phyloP scores from a whole-genome alignment of 1,140 invertebrate genomes.

The Diuraphis noxia region DNA sequence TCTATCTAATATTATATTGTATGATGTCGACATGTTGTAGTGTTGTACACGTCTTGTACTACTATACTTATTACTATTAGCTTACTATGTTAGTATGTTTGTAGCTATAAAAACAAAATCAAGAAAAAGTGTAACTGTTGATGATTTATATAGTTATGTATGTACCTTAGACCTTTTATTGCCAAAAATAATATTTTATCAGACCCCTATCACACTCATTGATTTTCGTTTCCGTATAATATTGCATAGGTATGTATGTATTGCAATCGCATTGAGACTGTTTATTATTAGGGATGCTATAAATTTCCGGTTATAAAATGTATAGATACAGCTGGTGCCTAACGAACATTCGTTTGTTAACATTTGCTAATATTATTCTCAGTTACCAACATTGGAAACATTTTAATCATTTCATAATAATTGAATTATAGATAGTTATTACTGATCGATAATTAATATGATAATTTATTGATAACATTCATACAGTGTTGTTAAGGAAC shows the following conservation, averaged over 20 bases:
- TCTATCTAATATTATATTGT: background rate
- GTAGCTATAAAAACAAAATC: background rate
- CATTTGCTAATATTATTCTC: no score
- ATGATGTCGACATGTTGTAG: no score
- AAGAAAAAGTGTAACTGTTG: background rate
- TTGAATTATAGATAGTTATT: no score
- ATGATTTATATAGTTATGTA: background rate
- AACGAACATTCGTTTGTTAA: background rate
- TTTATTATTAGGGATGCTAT: background rate
- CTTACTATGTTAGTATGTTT: no score
- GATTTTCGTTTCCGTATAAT: background rate
- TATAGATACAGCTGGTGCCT: background rate
- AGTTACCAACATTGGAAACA: no score
- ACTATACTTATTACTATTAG: background rate
- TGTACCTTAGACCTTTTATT: background rate
- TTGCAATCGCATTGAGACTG: background rate
- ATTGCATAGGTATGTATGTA: background rate
- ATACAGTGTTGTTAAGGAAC: no score
- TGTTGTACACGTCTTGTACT: no score
- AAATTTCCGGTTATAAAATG: background rate
- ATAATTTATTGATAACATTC: no score
- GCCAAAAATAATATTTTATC: background rate
- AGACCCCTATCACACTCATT: background rate
- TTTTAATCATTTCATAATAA: no score
- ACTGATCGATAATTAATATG: no score